Conservation (phyloP, 1,140 invertebrate species). For the Himalopsyche phryganea region DNA sequence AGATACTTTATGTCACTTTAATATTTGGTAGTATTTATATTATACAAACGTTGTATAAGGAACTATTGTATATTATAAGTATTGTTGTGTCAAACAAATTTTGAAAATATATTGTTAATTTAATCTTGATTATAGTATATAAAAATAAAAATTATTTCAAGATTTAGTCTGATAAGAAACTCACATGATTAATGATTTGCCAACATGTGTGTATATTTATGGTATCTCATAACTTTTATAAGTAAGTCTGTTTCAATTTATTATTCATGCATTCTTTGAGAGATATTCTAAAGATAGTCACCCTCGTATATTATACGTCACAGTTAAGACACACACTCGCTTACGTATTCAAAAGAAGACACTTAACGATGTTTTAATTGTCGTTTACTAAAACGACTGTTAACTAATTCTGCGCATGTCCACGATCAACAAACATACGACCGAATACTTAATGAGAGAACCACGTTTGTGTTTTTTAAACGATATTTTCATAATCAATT, state of each 20-base stretch:
- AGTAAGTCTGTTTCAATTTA: slow-evolving; percentile 9
- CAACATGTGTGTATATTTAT: slow-evolving; percentile 22
- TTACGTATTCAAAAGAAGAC: slow-evolving; percentile 1
- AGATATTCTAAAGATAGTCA: slow-evolving; percentile 9
- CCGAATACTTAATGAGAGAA: no score
- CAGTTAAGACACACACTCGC: slow-evolving; percentile 1
- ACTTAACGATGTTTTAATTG: slow-evolving; percentile 34
- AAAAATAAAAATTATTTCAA: slow-evolving; percentile 6
- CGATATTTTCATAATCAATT: no score
- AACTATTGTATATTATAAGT: no score
- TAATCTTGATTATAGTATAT: no score
- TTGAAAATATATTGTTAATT: no score
- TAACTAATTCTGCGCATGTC: slow-evolving; percentile 14
- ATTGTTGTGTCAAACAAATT: no score
- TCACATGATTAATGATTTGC: slow-evolving; percentile 24
- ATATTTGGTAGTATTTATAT: no score
- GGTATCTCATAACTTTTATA: background rate
- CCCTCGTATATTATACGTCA: slow-evolving; percentile 12
- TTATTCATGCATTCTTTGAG: slow-evolving; percentile 23
- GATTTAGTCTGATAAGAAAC: slow-evolving; percentile 2
- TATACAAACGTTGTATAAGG: no score
- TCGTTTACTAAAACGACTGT: slow-evolving; percentile 23
- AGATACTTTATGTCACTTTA: no score
- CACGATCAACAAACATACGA: background rate
- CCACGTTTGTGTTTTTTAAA: no score